Percentiles rank a stretch among this genome's conserved stretches.
These are phyloP conservation scores for Dolichopus griseipennis DNA, from an alignment of 2,888 invertebrate species.

Conservation along the genomic window DNA sequence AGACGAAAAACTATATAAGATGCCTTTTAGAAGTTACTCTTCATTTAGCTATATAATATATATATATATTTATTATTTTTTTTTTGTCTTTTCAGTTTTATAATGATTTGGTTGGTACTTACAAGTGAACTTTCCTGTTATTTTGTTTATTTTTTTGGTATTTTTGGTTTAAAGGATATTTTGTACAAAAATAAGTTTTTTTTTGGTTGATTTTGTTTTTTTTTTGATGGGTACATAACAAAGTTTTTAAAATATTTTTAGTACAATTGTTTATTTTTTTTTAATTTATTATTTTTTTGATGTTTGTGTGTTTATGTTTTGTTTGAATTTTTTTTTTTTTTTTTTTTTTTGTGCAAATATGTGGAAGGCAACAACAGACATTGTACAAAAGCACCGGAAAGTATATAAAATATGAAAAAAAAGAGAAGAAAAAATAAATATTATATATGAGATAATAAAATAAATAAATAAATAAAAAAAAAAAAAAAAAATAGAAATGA, in stretches of 20 bases:
- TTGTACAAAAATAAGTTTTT: neutral
- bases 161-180: neutral
- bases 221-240: neutral
- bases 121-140: constrained; percentile 2
- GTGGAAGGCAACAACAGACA: constrained; percentile 21
- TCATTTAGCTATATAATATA: too few relatives aligned
- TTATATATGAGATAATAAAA: neutral
- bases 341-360: neutral
- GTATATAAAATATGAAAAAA: constrained; percentile 10
- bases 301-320: neutral
- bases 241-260: neutral
- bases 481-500: neutral
- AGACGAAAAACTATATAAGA: too few relatives aligned
- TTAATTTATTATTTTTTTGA: neutral
- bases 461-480: neutral
- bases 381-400: constrained; percentile 13
- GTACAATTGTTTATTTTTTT: neutral
- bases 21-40: too few relatives aligned
- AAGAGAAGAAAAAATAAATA: constrained; percentile 3
- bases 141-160: too few relatives aligned
- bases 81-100: neutral
- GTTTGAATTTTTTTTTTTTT: constrained; percentile 27
- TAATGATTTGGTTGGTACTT: neutral
- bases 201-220: neutral
- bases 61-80: neutral